A percentile compares a stretch with the other conserved stretches of the same genome.
These are phyloP conservation scores for Opisthograptis luteolata DNA, from an alignment of 2,888 invertebrate species.

Conservation along the genomic window DNA sequence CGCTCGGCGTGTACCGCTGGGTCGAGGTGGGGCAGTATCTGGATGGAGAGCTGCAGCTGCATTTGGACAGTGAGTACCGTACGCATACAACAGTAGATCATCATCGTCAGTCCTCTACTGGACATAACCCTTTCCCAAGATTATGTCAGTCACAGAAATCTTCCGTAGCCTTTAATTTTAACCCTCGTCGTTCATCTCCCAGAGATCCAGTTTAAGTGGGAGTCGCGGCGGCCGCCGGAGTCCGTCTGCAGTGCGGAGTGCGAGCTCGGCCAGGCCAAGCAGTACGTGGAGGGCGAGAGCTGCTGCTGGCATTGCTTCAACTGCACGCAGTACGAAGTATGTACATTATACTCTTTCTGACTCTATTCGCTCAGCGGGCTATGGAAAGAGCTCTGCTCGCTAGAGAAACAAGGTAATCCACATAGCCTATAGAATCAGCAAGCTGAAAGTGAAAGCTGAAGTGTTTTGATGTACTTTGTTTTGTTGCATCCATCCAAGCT, in stretches of 20 bases:
- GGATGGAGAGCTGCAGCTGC: conserved; percentile 91
- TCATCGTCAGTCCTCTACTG: neutral
- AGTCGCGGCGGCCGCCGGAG: conserved; percentile 89
- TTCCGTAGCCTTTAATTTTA: neutral
- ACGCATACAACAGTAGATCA: neutral
- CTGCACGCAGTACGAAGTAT: conserved; percentile 82
- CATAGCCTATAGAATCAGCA: too few species aligned
- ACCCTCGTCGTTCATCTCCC: conserved; percentile 6
- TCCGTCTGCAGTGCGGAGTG: conserved; percentile 97
- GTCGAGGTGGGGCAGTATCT: conserved; percentile 94
- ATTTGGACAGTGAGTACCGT: conserved; percentile 91
- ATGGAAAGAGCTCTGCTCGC: too few species aligned
- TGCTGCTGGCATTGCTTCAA: conserved; percentile 96
- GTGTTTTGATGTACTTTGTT: too few species aligned
- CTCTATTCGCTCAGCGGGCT: too few species aligned
- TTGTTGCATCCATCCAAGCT: too few species aligned
- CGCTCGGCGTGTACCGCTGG: conserved; percentile 91
- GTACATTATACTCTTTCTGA: neutral
- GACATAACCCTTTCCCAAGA: too few species aligned
- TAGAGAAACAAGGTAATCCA: too few species aligned
- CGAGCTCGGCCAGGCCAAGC: conserved; percentile 94
- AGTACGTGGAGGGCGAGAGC: conserved; percentile 95
- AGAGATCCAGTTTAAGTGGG: conserved; percentile 94
- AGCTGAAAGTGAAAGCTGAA: too few species aligned
- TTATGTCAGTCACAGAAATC: too few species aligned